Evolutionary conservation across 2,888 invertebrate species (phyloP).

Genomic region (Dryomyza anilis): DNA sequence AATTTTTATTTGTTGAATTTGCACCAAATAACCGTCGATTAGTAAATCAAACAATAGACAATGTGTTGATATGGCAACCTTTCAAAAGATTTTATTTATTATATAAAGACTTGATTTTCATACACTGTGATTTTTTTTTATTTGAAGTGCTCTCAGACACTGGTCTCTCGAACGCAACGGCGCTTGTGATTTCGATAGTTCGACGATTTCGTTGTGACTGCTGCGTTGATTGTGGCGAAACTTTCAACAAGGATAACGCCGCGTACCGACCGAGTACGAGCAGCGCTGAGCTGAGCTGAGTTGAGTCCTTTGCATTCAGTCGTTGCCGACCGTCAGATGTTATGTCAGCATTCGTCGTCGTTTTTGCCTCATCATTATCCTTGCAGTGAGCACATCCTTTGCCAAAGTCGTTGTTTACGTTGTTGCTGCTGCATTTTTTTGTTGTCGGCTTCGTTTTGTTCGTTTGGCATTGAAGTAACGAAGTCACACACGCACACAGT

Average conservation of each 20-base stretch:
- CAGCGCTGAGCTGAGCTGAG: neutral
- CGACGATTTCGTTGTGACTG: slow-evolving; percentile 54
- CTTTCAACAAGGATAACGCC: slow-evolving; percentile 52
- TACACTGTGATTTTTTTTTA: no score
- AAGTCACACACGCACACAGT: slow-evolving; percentile 34
- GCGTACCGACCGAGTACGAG: slow-evolving; percentile 23
- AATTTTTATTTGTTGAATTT: no score
- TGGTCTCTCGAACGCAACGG: neutral
- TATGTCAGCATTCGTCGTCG: slow-evolving; percentile 3
- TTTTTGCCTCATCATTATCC: neutral
- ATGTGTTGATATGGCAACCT: no score
- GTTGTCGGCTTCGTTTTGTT: slow-evolving; percentile 26
- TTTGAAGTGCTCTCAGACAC: neutral
- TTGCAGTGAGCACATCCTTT: neutral
- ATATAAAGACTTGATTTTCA: no score
- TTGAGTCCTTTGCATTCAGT: slow-evolving; percentile 8
- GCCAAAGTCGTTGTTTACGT: slow-evolving; percentile 24
- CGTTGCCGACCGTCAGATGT: slow-evolving; percentile 10
- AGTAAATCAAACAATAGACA: no score
- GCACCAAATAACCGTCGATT: no score
- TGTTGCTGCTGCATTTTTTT: no score
- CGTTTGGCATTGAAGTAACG: slow-evolving; percentile 50
- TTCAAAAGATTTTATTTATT: no score
- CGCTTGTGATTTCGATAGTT: slow-evolving; percentile 41
- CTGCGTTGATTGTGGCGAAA: slow-evolving; percentile 53